Percentiles rank a stretch among this genome's conserved stretches.
Evolutionary conservation across 2,797 vertebrate genomes (phyloP).

Genomic region (Gadopsis marmoratus): DNA sequence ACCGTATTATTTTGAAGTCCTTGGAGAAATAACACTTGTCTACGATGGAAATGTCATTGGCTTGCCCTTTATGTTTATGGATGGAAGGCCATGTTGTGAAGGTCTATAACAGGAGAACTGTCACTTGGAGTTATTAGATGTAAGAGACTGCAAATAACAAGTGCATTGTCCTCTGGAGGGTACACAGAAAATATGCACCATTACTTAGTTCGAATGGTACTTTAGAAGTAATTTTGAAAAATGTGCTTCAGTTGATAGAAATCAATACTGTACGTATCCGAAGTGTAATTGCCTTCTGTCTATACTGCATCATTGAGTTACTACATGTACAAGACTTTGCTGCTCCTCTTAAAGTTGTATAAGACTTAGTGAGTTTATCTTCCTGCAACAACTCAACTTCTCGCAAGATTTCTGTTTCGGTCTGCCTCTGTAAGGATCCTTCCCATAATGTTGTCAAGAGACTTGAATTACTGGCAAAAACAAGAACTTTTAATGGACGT

Average conservation of each 20-base stretch:
- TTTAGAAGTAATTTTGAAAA: slow-evolving; percentile 27
- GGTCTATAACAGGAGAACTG: slow-evolving; percentile 54
- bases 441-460: too few species aligned
- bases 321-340: not conserved
- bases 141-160: slow-evolving; percentile 57
- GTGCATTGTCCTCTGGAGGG: slow-evolving; percentile 36
- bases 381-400: too few species aligned
- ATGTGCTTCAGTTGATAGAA: slow-evolving; percentile 16
- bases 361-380: not conserved
- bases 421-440: too few species aligned
- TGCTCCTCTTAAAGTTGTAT: not conserved
- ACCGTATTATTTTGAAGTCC: slow-evolving; percentile 69
- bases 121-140: slow-evolving; percentile 63
- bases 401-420: too few species aligned
- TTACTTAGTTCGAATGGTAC: slow-evolving; percentile 35
- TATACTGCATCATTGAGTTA: not conserved
- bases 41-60: slow-evolving; percentile 69
- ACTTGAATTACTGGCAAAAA: too few species aligned
- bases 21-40: slow-evolving; percentile 75
- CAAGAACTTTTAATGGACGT: too few species aligned
- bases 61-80: slow-evolving; percentile 75
- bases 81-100: slow-evolving; percentile 62
- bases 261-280: not conserved
- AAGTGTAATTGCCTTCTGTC: slow-evolving; percentile 2
- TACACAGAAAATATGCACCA: slow-evolving; percentile 15